phyloP scores from a whole-genome alignment of 2,113 vertebrate genomes.

The Amphiprion ocellaris region DNA sequence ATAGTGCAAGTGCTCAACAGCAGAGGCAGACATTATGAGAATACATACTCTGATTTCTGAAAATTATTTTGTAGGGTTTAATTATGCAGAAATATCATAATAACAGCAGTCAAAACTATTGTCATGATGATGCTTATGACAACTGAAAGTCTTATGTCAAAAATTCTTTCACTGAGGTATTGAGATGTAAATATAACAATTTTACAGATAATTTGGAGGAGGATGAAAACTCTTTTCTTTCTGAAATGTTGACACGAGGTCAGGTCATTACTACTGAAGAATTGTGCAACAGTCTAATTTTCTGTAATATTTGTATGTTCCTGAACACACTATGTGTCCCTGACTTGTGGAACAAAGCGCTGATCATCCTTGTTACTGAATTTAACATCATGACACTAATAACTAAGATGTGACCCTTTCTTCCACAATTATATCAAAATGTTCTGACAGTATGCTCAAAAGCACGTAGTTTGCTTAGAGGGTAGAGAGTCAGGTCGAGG shows the following conservation, averaged over 20 bases:
- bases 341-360: too few species aligned
- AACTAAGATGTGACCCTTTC: too few species aligned
- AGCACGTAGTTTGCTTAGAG: background rate
- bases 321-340: too few species aligned
- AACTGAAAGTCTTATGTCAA: background rate
- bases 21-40: slow-evolving; percentile 4
- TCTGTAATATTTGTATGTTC: too few species aligned
- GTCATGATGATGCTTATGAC: slow-evolving; percentile 4
- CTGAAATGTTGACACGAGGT: too few species aligned
- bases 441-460: background rate
- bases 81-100: background rate
- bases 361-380: background rate
- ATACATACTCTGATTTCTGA: slow-evolving; percentile 23
- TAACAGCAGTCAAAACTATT: background rate
- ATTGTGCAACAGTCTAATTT: too few species aligned
- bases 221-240: too few species aligned
- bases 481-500: background rate
- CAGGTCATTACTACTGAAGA: too few species aligned
- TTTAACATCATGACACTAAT: too few species aligned
- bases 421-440: background rate
- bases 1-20: slow-evolving; percentile 31
- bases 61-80: slow-evolving; percentile 19
- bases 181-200: too few species aligned
- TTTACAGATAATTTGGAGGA: too few species aligned
- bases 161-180: background rate